Evolutionary conservation across 2,113 vertebrate species (phyloP).

Genomic region (Spheniscus mendiculus): DNA sequence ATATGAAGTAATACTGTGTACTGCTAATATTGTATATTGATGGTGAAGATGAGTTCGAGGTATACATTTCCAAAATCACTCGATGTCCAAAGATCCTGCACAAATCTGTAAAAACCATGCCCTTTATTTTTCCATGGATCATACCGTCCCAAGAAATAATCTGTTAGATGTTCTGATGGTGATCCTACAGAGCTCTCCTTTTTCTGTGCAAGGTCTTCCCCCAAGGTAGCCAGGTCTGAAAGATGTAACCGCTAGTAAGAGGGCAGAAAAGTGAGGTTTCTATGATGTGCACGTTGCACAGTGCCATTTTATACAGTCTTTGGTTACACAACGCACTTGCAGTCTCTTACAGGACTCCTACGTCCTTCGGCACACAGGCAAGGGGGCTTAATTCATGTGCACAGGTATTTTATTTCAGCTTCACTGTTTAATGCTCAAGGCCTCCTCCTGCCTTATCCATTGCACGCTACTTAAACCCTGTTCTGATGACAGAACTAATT

Average conservation of each 20-base stretch:
- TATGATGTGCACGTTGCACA: accelerated
- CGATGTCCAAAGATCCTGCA: not conserved
- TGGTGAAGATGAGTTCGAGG: not conserved
- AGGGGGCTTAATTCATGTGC: not conserved
- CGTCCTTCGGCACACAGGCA: accelerated
- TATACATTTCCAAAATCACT: not conserved
- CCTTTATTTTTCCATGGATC: not conserved
- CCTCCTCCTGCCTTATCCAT: not conserved
- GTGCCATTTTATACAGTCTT: not conserved
- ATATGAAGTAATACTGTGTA: not conserved
- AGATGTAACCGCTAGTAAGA: not conserved
- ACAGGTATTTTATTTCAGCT: not conserved
- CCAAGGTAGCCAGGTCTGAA: not conserved
- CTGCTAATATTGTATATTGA: not conserved
- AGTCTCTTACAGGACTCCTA: not conserved
- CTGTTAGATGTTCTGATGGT: not conserved
- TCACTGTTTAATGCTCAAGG: not conserved
- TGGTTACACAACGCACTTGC: not conserved
- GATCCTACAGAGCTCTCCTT: not conserved
- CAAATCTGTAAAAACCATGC: not conserved
- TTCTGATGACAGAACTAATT: slow-evolving; percentile 34
- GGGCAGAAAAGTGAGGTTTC: not conserved
- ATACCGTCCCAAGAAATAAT: not conserved
- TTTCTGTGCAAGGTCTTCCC: not conserved
- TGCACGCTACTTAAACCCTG: not conserved